phyloP scores from a whole-genome alignment of 2,888 invertebrate species.

The Neria commutata region DNA sequence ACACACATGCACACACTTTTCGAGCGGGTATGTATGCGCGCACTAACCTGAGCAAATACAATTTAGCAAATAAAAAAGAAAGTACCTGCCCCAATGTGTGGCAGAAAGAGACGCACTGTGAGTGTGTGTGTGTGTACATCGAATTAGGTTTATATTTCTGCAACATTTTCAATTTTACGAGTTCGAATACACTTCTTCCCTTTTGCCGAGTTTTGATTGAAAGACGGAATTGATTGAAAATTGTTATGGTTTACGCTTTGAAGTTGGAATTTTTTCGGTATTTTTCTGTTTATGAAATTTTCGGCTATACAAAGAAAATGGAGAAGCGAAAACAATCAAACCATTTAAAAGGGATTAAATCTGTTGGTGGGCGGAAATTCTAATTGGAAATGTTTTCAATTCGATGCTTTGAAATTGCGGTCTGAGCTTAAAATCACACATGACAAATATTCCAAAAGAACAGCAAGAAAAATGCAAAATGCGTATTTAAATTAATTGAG shows the following conservation, averaged over 20 bases:
- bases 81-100: too few species aligned
- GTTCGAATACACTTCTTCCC: neutral
- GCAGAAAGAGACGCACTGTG: too few species aligned
- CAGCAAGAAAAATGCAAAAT: neutral
- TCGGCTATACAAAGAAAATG: neutral
- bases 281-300: neutral
- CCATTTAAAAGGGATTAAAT: constrained; percentile 12
- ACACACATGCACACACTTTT: constrained; percentile 14
- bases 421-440: too few species aligned
- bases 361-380: neutral
- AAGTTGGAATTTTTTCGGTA: neutral
- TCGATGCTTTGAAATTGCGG: too few species aligned
- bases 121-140: too few species aligned
- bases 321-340: neutral
- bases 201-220: constrained; percentile 5
- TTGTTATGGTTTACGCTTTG: neutral
- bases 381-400: too few species aligned
- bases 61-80: too few species aligned
- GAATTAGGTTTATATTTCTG: neutral
- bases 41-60: too few species aligned
- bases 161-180: neutral
- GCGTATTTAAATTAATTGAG: neutral
- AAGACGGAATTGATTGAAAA: constrained; percentile 15
- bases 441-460: neutral
- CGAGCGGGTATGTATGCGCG: too few species aligned